Evolutionary conservation across 2,888 invertebrate genomes (phyloP).

Genomic region (Lampropteryx suffumata): DNA sequence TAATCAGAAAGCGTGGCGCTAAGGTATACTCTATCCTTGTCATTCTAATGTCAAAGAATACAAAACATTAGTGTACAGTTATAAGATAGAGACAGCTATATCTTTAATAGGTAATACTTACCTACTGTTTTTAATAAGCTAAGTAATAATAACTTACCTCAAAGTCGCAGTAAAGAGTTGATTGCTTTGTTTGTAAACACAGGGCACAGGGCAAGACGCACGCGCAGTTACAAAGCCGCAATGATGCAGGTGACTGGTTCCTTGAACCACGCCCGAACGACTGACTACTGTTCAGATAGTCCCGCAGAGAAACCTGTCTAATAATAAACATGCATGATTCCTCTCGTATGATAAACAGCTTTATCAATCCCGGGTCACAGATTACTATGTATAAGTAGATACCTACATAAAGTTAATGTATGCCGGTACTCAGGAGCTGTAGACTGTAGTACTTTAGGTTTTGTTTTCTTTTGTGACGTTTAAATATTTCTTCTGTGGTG

Average conservation of each 20-base stretch:
- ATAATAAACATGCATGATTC: slow-evolving; percentile 27
- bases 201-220: slow-evolving; percentile 5
- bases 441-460: too few species aligned
- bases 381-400: slow-evolving; percentile 1
- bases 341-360: slow-evolving; percentile 23
- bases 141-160: slow-evolving; percentile 17
- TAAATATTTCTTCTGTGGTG: too few species aligned
- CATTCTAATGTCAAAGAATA: too few species aligned
- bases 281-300: too few species aligned
- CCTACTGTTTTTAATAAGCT: neutral
- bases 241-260: slow-evolving; percentile 7
- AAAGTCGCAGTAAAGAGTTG: slow-evolving; percentile 6
- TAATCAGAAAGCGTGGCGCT: too few species aligned
- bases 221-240: slow-evolving; percentile 8
- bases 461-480: too few species aligned
- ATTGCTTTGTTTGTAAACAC: slow-evolving; percentile 25
- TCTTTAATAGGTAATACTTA: too few species aligned
- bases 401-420: neutral
- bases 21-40: too few species aligned
- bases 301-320: slow-evolving; percentile 24
- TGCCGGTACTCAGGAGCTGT: too few species aligned
- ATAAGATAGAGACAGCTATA: too few species aligned
- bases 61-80: too few species aligned
- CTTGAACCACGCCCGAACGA: slow-evolving; percentile 25
- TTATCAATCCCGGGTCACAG: slow-evolving; percentile 24